Percentiles rank a stretch among this genome's conserved stretches.
These are phyloP conservation scores for Ormyrus nitidulus DNA, from an alignment of 2,888 invertebrate genomes.

Conservation along the genomic window DNA sequence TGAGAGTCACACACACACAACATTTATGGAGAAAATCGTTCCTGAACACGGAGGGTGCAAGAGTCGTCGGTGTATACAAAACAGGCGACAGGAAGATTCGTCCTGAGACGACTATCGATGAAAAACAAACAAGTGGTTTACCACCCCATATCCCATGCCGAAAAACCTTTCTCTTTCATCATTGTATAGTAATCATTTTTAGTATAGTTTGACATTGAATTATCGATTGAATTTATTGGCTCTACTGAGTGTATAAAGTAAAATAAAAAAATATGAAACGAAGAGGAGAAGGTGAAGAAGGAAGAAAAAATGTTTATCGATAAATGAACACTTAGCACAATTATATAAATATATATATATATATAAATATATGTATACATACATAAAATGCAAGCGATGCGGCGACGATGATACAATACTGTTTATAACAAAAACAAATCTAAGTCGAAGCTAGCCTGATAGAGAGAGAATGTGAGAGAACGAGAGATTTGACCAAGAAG, in stretches of 20 bases:
- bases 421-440: constrained; percentile 57
- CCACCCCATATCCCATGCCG: constrained; percentile 66
- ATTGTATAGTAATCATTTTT: constrained; percentile 75
- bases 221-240: constrained; percentile 71
- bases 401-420: constrained; percentile 61
- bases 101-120: constrained; percentile 28
- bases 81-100: constrained; percentile 63
- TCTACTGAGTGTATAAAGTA: constrained; percentile 72
- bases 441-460: constrained; percentile 55
- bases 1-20: constrained; percentile 19
- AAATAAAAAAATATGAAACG: constrained; percentile 51
- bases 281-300: constrained; percentile 54
- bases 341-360: constrained; percentile 65
- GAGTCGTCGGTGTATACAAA: constrained; percentile 30
- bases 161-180: constrained; percentile 72
- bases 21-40: constrained; percentile 24
- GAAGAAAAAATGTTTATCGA: constrained; percentile 61
- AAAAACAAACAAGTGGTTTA: constrained; percentile 50
- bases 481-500: constrained; percentile 14
- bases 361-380: constrained; percentile 60
- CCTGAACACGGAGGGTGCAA: constrained; percentile 42
- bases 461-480: constrained; percentile 37
- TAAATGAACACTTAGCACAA: constrained; percentile 72
- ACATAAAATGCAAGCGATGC: constrained; percentile 58
- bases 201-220: constrained; percentile 73